Conservation (phyloP, 2,888 invertebrate species). For the Myopa tessellatipennis region DNA sequence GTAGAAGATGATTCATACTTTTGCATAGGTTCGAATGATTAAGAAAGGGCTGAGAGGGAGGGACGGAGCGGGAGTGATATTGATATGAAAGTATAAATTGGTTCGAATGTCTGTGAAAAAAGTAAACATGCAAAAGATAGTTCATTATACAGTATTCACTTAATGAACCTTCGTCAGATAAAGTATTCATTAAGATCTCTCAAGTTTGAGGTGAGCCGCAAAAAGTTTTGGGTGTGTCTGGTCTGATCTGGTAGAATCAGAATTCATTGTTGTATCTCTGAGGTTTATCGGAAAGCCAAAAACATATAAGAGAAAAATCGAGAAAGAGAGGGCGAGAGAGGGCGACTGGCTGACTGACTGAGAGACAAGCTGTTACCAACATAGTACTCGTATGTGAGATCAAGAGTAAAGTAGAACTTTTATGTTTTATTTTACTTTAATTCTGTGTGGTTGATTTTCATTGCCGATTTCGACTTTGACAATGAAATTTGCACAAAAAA, state of each 20-base stretch:
- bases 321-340: no score
- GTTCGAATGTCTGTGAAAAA: neutral
- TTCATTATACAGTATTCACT: neutral
- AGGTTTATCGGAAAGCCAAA: neutral
- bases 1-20: neutral
- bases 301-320: neutral
- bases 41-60: neutral
- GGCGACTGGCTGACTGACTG: neutral
- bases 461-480: slow-evolving; percentile 21
- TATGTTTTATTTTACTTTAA: neutral
- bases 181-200: neutral
- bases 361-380: neutral
- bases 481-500: slow-evolving; percentile 18
- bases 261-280: neutral
- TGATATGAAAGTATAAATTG: neutral
- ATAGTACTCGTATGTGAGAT: neutral
- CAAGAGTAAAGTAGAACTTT: neutral
- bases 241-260: no score
- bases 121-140: neutral
- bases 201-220: neutral
- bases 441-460: neutral
- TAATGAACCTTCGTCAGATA: neutral
- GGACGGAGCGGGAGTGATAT: neutral
- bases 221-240: neutral
- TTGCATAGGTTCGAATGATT: neutral